These are phyloP conservation scores for Electrona antarctica DNA, from an alignment of 2,113 vertebrate species.

Conservation along the genomic window DNA sequence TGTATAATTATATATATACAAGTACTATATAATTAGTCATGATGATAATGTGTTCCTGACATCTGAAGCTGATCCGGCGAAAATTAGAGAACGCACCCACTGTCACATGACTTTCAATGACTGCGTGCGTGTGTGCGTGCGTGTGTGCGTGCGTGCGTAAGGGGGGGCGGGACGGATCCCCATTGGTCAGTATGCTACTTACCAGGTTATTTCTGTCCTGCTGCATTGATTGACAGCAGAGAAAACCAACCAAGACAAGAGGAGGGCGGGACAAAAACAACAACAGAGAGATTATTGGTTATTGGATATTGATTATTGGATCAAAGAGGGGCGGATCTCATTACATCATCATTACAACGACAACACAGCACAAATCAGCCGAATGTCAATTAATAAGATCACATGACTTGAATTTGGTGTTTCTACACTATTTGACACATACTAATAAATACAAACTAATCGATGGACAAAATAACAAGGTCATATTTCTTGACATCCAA, in stretches of 20 bases:
- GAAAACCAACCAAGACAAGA: slow-evolving; percentile 76
- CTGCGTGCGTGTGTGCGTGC: not conserved
- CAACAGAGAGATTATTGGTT: slow-evolving; percentile 76
- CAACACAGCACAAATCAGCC: too few species aligned
- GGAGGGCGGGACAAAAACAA: slow-evolving; percentile 73
- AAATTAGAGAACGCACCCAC: slow-evolving; percentile 37
- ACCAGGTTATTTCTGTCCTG: slow-evolving; percentile 99
- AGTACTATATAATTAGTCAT: too few species aligned
- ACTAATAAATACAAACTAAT: too few species aligned
- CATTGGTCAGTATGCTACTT: slow-evolving; percentile 78
- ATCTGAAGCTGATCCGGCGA: not conserved
- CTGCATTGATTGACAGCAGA: slow-evolving; percentile 85
- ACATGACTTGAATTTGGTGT: too few species aligned
- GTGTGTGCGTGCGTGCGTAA: too few species aligned
- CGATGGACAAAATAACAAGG: too few species aligned
- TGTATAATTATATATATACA: not conserved
- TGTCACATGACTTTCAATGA: slow-evolving; percentile 31
- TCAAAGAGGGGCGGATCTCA: slow-evolving; percentile 59
- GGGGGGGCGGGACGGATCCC: slow-evolving; percentile 43
- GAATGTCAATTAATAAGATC: too few species aligned
- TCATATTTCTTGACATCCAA: not conserved
- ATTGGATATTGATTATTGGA: too few species aligned
- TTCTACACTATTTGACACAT: too few species aligned
- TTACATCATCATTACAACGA: too few species aligned
- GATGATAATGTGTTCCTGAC: not conserved